Base-by-base conservation (phyloP, 2,888 invertebrate species). In the Crocallis elinguaria region DNA sequence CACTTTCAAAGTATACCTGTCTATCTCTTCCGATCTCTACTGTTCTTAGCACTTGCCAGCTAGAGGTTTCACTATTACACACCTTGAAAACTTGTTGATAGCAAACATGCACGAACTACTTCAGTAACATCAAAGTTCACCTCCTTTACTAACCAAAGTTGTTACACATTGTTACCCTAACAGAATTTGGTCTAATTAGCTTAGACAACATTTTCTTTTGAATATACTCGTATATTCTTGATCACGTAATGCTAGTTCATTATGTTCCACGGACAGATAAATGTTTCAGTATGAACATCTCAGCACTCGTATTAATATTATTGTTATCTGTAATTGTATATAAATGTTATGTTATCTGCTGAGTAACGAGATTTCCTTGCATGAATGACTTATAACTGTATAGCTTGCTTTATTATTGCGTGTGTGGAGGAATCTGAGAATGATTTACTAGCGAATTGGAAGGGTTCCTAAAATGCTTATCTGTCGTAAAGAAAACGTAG, bases 331-430 rank as follows among this genome's bases (percentile, higher is more conserved):
- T 64, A 57, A 55, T 64, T 71, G 60, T 66, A 59, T 58, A 61
- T 69, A 67, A 63, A 69, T 68, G 45, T 39, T 38, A 67, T 66
- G 50, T 63, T 70, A 67, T 65, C 67, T 66, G 80, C 82, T 76
- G 80, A 81, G 80, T 88, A 89, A 91, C 90, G 90, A 91, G 90
- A 91, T 91, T 91, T 90, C 85, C 88, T 88, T 88, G 90, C 90
- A 90, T 90, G 89, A 87, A 87, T 86, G 81, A 53, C 60, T 55
- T 57, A 53, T 59, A 45, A 57, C 51, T 62, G 58, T 62, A 61
- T 49, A 46, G 62, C 60, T 62, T 66, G 62, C 64, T 62, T 62
- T 60, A 52, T 55, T 61, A 53, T 49, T 37, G 36, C 33, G 29
- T 43, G 7, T 35, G 29, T 29, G 23, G 29, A 35, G 30, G 38